phyloP scores from a whole-genome alignment of 2,888 invertebrate genomes.

The Pterostichus madidus region DNA sequence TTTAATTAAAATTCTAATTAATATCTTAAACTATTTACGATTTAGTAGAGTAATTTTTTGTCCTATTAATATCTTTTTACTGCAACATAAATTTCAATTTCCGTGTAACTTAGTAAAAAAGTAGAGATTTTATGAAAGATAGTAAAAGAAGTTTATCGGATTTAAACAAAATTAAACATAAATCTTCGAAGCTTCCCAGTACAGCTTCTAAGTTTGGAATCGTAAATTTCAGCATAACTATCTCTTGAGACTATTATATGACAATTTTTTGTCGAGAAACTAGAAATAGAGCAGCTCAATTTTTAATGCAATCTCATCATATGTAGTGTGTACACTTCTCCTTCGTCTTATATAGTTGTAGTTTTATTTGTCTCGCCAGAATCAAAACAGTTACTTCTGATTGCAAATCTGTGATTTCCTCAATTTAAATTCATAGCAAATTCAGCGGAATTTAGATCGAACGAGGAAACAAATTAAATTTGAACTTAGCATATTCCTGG shows the following conservation, averaged over 20 bases:
- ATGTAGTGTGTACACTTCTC: neutral
- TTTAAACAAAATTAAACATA: slow-evolving; percentile 35
- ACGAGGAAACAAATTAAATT: too few species aligned
- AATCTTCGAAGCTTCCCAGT: slow-evolving; percentile 9
- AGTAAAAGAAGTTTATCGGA: slow-evolving; percentile 26
- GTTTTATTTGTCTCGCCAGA: too few species aligned
- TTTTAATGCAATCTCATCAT: slow-evolving; percentile 29
- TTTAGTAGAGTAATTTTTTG: neutral
- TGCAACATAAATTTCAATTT: neutral
- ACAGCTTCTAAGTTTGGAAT: neutral
- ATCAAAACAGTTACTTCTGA: too few species aligned
- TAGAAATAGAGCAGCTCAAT: slow-evolving; percentile 11
- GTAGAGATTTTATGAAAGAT: slow-evolving; percentile 3
- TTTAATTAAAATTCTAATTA: slow-evolving; percentile 7
- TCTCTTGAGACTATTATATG: slow-evolving; percentile 6
- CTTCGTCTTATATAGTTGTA: too few species aligned
- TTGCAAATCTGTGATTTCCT: too few species aligned
- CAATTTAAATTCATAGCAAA: too few species aligned
- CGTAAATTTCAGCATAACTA: slow-evolving; percentile 12
- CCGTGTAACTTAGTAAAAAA: neutral
- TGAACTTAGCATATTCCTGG: too few species aligned
- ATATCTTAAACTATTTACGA: neutral
- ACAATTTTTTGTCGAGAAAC: neutral
- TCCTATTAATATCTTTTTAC: neutral
- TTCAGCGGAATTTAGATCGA: too few species aligned